Percentiles rank a stretch among this genome's conserved stretches.
Conservation (phyloP, 2,113 vertebrate species). For the Aspidoscelis tigris region DNA sequence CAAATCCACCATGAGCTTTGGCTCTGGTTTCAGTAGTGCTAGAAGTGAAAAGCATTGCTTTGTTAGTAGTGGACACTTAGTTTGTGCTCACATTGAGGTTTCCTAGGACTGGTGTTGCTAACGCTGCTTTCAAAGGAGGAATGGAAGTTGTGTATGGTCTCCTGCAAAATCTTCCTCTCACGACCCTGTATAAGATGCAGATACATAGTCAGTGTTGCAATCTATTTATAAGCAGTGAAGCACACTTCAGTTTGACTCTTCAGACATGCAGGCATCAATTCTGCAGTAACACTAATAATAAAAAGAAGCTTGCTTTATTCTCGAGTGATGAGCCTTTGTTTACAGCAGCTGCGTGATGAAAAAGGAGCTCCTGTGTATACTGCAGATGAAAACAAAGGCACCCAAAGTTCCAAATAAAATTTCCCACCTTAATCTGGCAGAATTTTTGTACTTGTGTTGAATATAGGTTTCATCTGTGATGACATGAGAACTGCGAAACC, state of each 20-base stretch:
- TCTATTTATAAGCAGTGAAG: conserved; percentile 22
- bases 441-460: neutral
- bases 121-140: conserved; percentile 98
- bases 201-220: conserved; percentile 44
- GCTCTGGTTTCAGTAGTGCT: neutral
- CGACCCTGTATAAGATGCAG: conserved; percentile 82
- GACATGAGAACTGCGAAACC: neutral
- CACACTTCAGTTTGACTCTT: conserved; percentile 21
- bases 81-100: conserved; percentile 83
- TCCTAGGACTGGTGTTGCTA: conserved; percentile 89
- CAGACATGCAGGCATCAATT: neutral
- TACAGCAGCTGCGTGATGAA: neutral
- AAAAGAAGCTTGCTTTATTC: neutral
- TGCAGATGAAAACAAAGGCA: neutral
- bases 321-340: neutral
- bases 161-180: conserved; percentile 95
- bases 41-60: neutral
- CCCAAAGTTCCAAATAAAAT: neutral
- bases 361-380: no score
- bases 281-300: neutral
- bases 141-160: conserved; percentile 98
- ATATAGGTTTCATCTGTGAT: neutral
- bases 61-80: neutral
- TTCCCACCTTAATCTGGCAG: neutral
- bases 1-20: neutral